Evolutionary conservation across 2,888 invertebrate species (phyloP), one percentile per base, ranked within the genome.

Genomic region (Meiosimyza platycephala): DNA sequence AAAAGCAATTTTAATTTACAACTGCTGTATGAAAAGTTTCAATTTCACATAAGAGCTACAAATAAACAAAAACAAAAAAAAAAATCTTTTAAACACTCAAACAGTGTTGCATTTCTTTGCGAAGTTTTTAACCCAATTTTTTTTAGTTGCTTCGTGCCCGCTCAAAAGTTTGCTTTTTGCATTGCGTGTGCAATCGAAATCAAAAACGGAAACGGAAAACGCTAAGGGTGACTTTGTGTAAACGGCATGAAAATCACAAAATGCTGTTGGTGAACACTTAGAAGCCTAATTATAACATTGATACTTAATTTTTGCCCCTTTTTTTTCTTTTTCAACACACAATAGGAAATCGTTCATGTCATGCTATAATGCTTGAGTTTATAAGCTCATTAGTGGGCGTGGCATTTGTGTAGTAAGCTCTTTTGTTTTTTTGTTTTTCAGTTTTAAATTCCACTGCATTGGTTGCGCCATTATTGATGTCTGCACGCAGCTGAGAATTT

Each of bases 271-370:
- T 60, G 73, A 71, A 69, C 69, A 64, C 72, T 75, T 72, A 60
- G 48, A 62, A 55, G 69, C 62, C 70, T 75, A 75, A 75, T 74
- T 75, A 66, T 66, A 40, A 48, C 73, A 70, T 75, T 69, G 72
- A 75, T 62, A 63, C 73, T 68, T 70, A 40, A 73, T 66, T 72
- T 65, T 33, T n/a, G n/a, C n/a, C 63, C 47, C 16, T 48, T 47
- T 18, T 16, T 47, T 6, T 47, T 33, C n/a, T n/a, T 33, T 63
- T 18, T 15, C 16, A n/a, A 18, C 15, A 28, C 15, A 18, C 28
- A 50, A 64, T 15, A 13, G 28, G 48, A 59, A 28, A 40, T n/a
- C 22, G 28, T 60, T 28, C 59, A 59, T 67, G 55, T 13, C 67
- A 18, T 54, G 33, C 16, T 66, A n/a, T 52, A 16, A 16, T 65